Evolutionary conservation across 2,113 vertebrate species (phyloP).

Genomic region (Cyanoliseus patagonus): DNA sequence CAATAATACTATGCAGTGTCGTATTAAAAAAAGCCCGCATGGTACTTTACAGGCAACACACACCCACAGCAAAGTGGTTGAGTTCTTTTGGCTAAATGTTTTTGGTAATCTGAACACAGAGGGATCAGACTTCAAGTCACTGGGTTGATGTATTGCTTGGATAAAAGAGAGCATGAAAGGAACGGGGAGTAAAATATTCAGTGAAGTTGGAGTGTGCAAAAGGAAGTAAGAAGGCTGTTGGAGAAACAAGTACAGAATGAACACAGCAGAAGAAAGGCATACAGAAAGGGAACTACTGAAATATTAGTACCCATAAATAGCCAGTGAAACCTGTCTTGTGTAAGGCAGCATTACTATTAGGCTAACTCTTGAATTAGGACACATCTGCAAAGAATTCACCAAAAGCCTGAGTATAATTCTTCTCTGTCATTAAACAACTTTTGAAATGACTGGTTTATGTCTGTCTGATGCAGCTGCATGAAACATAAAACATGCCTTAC

Average conservation of each 20-base stretch:
- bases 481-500: not conserved
- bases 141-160: not conserved
- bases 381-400: not conserved
- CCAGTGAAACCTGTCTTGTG: not conserved
- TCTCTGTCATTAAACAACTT: not conserved
- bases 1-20: not conserved
- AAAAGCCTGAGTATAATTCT: not conserved
- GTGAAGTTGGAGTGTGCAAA: not conserved
- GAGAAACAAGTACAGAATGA: not conserved
- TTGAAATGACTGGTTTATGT: not conserved
- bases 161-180: not conserved
- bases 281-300: not conserved
- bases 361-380: not conserved
- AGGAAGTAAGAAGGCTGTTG: not conserved
- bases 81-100: not conserved
- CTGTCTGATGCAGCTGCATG: not conserved
- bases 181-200: not conserved
- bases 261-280: not conserved
- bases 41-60: not conserved
- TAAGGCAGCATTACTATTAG: not conserved
- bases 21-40: not conserved
- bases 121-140: not conserved
- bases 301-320: not conserved
- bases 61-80: not conserved
- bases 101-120: not conserved